Evolutionary conservation across 2,888 invertebrate genomes (phyloP).

Genomic region (Metellina segmentata): DNA sequence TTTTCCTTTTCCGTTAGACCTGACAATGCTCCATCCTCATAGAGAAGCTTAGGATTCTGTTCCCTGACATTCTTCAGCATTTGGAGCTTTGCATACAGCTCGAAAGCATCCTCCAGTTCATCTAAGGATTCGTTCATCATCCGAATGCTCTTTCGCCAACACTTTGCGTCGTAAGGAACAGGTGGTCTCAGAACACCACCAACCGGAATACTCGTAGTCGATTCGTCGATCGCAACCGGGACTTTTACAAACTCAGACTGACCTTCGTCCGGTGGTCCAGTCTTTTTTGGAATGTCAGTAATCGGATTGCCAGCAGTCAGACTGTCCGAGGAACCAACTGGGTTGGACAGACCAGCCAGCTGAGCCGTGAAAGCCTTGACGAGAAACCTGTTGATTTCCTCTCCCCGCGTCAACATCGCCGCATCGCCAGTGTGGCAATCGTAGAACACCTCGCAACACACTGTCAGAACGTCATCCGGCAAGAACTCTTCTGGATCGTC

Average conservation of each 20-base stretch:
- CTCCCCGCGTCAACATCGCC: not conserved
- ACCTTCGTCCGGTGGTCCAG: too few species aligned
- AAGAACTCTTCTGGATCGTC: not conserved
- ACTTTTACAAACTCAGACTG: not conserved
- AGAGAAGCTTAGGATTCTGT: not conserved
- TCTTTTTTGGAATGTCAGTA: not conserved
- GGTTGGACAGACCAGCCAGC: not conserved
- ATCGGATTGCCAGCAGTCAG: not conserved
- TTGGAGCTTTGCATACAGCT: not conserved
- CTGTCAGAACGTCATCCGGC: not conserved
- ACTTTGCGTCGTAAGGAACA: not conserved
- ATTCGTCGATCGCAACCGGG: not conserved
- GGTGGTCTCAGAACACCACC: not conserved
- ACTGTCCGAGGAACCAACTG: not conserved
- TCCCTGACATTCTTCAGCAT: not conserved
- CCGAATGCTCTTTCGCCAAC: not conserved
- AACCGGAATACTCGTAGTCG: not conserved
- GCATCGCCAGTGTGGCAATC: not conserved
- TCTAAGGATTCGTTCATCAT: not conserved
- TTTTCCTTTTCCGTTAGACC: too few species aligned
- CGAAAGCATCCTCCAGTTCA: not conserved
- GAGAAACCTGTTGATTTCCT: not conserved
- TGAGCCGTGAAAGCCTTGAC: not conserved
- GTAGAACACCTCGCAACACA: slow-evolving; percentile 1
- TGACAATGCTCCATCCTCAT: not conserved